Conservation (phyloP, 2,888 invertebrate genomes). For the Orthonychiurus folsomi region DNA sequence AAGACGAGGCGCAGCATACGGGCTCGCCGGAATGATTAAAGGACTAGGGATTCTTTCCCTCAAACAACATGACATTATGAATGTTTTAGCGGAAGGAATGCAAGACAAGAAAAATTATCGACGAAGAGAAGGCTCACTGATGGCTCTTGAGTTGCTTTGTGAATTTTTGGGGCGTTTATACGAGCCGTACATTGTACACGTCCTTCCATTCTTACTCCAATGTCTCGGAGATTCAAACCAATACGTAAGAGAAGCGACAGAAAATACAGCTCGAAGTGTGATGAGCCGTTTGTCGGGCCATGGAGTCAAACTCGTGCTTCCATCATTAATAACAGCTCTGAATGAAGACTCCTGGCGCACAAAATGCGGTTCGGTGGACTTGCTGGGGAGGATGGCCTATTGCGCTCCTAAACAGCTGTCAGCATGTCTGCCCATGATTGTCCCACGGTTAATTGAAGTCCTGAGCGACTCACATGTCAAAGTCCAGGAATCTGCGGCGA, state of each 20-base stretch:
- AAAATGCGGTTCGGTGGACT: slow-evolving; percentile 84
- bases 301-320: slow-evolving; percentile 94
- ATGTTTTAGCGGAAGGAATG: slow-evolving; percentile 80
- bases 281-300: slow-evolving; percentile 86
- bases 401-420: slow-evolving; percentile 98
- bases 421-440: slow-evolving; percentile 93
- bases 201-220: slow-evolving; percentile 83
- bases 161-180: slow-evolving; percentile 89
- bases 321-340: slow-evolving; percentile 80
- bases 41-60: slow-evolving; percentile 91
- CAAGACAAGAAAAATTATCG: slow-evolving; percentile 95
- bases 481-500: slow-evolving; percentile 92
- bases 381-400: slow-evolving; percentile 95
- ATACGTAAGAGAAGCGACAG: slow-evolving; percentile 87
- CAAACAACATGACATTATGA: slow-evolving; percentile 93
- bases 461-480: slow-evolving; percentile 94
- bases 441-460: slow-evolving; percentile 89
- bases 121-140: slow-evolving; percentile 86
- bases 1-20: slow-evolving; percentile 79
- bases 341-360: slow-evolving; percentile 99
- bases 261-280: slow-evolving; percentile 91
- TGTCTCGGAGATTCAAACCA: slow-evolving; percentile 94
- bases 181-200: slow-evolving; percentile 97
- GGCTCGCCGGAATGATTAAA: slow-evolving; percentile 88
- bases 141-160: slow-evolving; percentile 96